Percentiles rank a stretch among this genome's conserved stretches.
Conservation (phyloP, 1,140 invertebrate species). For the Paramacrobiotus metropolitanus region DNA sequence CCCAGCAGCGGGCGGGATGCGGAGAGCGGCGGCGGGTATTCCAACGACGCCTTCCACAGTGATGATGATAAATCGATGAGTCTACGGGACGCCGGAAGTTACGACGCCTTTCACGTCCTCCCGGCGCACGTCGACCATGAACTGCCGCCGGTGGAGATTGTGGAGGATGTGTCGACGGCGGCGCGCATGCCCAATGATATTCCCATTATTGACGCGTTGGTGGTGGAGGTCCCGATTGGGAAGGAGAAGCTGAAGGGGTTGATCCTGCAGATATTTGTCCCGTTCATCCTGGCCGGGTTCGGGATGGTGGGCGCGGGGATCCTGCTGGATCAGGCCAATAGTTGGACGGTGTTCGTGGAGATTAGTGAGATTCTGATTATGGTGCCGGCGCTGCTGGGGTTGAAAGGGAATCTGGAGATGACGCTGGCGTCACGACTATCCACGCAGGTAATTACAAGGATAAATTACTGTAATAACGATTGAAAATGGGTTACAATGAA, state of each 20-base stretch:
- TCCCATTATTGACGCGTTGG: neutral
- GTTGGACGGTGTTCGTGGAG: constrained; percentile 60
- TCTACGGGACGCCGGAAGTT: too few species aligned
- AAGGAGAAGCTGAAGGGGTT: neutral
- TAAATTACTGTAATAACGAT: too few species aligned
- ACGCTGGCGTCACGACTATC: constrained; percentile 76
- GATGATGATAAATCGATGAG: too few species aligned
- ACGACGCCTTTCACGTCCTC: neutral
- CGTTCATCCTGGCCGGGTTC: neutral
- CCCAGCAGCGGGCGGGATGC: too few species aligned
- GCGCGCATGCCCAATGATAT: neutral
- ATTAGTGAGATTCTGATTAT: constrained; percentile 74
- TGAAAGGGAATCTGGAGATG: constrained; percentile 95
- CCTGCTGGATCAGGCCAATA: constrained; percentile 24
- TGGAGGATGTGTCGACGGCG: neutral
- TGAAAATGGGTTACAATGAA: too few species aligned
- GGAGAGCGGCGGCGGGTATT: neutral
- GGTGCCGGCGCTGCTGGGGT: constrained; percentile 71
- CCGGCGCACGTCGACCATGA: neutral
- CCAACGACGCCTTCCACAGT: neutral
- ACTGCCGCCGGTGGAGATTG: neutral
- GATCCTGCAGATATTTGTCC: neutral
- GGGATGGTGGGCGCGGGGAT: neutral
- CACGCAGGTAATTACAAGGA: too few species aligned
- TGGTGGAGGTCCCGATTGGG: neutral